Base-by-base conservation (phyloP, 2,797 vertebrate genomes). In the Kryptolebias ocellatus region DNA sequence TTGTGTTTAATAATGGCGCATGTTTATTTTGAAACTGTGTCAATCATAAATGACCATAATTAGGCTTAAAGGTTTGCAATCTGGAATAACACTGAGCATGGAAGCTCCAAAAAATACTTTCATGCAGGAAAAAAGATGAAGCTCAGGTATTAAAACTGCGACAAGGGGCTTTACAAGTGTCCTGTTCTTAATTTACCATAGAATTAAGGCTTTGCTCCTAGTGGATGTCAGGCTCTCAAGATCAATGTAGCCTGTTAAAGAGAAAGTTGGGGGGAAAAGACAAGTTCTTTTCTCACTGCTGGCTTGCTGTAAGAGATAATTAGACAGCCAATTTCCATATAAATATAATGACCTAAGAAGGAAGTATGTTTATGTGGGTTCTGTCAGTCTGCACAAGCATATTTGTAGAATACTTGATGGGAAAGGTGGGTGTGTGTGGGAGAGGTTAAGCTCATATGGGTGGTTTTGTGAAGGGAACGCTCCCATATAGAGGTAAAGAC, bases 301-400 rank as follows among this genome's bases (percentile, higher is more conserved):
- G 71, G 54, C 65, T 20, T 60, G 24, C 45, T 78, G 60, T 76
- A 83, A 53, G 68, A 77, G 63, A 83, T 81, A 84, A 88, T 87
- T 81, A 84, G 72, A 80, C 77, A 79, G 44, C 29, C 52, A 11
- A 84, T 88, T 87, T 88, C 73, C 79, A 83, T 87, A 73, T 70
- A 55, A 79, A 79, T 83, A 70, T 78, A 79, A 83, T 73, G 53
- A 72, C 54, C 63, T 44, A 17, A 52, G 52, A 69, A 52, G 62
- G 49, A 63, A 67, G 67, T 24, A 12, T 60, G 37, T 72, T 72
- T 83, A 55, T 80, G 75, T 71, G 71, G 65, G 62, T 61, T 78
- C 70, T 64, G 72, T 77, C 74, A 68, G 51, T 71, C 70, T 76
- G 39, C 34, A 16, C 12, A 31, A 59, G 69, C 34, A 5, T 58